Conservation (phyloP, 2,797 vertebrate species). For the Pangasius macronema region DNA sequence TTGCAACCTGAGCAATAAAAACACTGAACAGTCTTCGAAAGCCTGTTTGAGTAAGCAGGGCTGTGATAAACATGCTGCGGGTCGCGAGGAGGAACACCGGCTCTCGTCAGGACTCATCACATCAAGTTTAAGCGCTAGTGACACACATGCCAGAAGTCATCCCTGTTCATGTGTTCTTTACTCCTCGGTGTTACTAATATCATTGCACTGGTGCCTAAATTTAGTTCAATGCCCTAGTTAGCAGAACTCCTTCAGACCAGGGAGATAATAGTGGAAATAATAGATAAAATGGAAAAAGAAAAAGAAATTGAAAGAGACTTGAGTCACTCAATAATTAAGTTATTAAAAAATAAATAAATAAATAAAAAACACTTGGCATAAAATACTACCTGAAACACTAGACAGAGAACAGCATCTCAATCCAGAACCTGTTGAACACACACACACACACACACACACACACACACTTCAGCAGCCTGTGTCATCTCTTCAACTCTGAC, state of each 20-base stretch:
- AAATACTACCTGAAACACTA: neutral
- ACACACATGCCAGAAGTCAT: neutral
- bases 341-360: neutral
- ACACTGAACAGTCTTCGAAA: neutral
- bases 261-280: neutral
- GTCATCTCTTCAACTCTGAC: slow-evolving; percentile 12
- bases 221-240: neutral
- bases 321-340: neutral
- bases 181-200: neutral
- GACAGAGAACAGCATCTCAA: neutral
- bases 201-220: neutral
- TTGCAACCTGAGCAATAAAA: neutral
- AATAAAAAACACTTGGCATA: neutral
- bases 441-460: slow-evolving; percentile 22
- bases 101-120: neutral
- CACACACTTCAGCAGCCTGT: neutral
- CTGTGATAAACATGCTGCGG: too few relatives aligned
- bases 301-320: neutral
- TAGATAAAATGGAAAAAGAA: neutral
- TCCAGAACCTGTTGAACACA: neutral
- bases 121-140: neutral
- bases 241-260: neutral
- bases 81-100: too few relatives aligned
- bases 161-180: neutral
- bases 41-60: neutral